Percentiles rank a stretch among this genome's conserved stretches.
phyloP scores from a whole-genome alignment of 2,888 invertebrate genomes.

The Dinocampus coccinellae region DNA sequence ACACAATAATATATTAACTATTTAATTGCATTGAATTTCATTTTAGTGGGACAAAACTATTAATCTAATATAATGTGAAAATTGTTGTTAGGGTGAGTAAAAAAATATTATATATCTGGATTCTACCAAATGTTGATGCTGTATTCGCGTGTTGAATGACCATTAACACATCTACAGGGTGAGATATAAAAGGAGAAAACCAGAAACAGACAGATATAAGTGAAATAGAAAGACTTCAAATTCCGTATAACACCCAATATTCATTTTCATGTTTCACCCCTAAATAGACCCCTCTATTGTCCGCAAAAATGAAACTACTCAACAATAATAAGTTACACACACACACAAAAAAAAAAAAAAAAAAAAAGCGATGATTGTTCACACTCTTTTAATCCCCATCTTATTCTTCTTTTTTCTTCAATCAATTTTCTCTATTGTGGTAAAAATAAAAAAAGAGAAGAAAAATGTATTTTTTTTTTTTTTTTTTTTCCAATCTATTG shows the following conservation, averaged over 20 bases:
- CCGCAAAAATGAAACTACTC: constrained; percentile 48
- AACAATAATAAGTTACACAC: constrained; percentile 16
- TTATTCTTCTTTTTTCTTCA: neutral
- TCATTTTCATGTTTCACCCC: constrained; percentile 46
- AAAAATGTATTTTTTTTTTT: neutral
- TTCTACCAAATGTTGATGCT: constrained; percentile 52
- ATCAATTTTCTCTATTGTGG: neutral
- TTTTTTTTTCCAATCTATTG: neutral
- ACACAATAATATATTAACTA: neutral
- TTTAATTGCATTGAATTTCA: neutral
- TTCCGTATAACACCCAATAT: constrained; percentile 60
- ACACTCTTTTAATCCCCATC: neutral
- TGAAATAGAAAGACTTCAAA: neutral
- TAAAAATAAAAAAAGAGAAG: too few relatives aligned
- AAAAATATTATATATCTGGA: constrained; percentile 6
- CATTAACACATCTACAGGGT: constrained; percentile 57
- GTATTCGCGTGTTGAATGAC: constrained; percentile 61
- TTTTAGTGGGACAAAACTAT: neutral
- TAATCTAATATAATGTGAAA: neutral
- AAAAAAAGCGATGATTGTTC: constrained; percentile 1
- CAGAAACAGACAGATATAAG: neutral
- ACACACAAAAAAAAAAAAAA: too few relatives aligned
- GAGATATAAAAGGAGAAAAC: neutral
- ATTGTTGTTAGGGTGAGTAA: neutral
- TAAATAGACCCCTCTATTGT: constrained; percentile 48